Evolutionary conservation across 2,113 vertebrate genomes (phyloP), one percentile per base, ranked within the genome.

Genomic region (Conger conger): DNA sequence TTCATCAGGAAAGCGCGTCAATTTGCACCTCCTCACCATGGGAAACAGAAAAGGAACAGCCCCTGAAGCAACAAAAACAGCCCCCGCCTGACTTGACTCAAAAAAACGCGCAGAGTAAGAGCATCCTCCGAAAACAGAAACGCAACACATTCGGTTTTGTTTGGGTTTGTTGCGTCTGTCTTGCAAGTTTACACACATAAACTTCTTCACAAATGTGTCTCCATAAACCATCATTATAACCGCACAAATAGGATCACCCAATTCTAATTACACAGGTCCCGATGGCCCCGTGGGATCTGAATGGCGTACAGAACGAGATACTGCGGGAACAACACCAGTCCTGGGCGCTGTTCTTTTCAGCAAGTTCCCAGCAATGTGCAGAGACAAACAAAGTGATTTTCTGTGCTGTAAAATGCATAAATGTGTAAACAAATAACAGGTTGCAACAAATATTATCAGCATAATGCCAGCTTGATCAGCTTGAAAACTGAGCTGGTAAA

Each of bases 1-100:
- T 86, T 86, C 86, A 81, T 83, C 82, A 80, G 82, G 82, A 78
- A 37, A 23, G 45, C 38, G 13, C 8, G 53, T 38, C n/a, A 42
- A 27, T 27, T 38, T 40, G 38, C 35, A 40, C 36, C 18, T 38
- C 20, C n/a, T n/a, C n/a, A 30, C 42, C 76, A 27, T 8, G 33
- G 18, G 73, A 76, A n/a, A 50, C 18, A 54, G 23, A 50, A 79
- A 86, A 83, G 53, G 45, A 87, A 84, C 42, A 84, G 7, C 57
- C 78, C 82, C 86, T 17, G 42, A 36, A 80, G 86, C 76, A 45
- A n/a, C 36, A 23, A 38, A 83, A 73, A 73, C 68, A 73, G n/a
- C 50, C 13, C 1, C 13, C 1, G 50, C 79, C 20, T 15, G 36
- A 80, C 5, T n/a, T n/a, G 15, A 4, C 18, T 20, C 35, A 2